Percentiles rank a stretch among this genome's conserved stretches.
These are phyloP conservation scores for Pinna nobilis DNA, from an alignment of 1,140 invertebrate species.

Conservation along the genomic window DNA sequence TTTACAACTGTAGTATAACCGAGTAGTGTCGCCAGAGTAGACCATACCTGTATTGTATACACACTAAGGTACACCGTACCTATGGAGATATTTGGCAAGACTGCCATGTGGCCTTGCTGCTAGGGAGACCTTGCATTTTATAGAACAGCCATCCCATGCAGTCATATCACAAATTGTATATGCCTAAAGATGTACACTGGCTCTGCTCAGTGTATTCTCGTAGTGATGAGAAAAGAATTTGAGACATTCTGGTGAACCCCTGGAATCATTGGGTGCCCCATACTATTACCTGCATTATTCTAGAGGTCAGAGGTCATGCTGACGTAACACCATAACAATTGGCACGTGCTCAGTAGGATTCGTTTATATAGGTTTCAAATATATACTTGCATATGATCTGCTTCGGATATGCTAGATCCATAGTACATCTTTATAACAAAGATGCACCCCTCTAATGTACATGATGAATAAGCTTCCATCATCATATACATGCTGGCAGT, in stretches of 20 bases:
- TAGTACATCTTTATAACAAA: too few relatives aligned
- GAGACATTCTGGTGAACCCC: constrained; percentile 6
- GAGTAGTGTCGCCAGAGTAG: neutral
- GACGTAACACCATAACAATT: too few relatives aligned
- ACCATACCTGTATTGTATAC: neutral
- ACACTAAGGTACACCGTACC: constrained; percentile 1
- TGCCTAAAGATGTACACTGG: constrained; percentile 48
- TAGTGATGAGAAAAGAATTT: constrained; percentile 19
- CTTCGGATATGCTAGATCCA: too few relatives aligned
- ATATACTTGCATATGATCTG: too few relatives aligned
- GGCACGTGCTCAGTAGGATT: too few relatives aligned
- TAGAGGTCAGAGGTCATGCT: too few relatives aligned
- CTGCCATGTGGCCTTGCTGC: constrained; percentile 34
- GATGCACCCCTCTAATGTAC: too few relatives aligned
- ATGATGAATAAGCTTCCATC: too few relatives aligned
- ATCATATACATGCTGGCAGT: too few relatives aligned
- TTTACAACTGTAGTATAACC: constrained; percentile 18
- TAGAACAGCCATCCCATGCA: constrained; percentile 11
- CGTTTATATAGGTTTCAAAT: too few relatives aligned
- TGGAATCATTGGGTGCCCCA: neutral
- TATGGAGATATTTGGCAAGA: constrained; percentile 38
- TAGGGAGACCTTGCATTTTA: constrained; percentile 26
- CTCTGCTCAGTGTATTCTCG: constrained; percentile 20
- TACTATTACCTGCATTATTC: constrained; percentile 22
- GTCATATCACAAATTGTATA: constrained; percentile 30